Evolutionary conservation across 1,140 invertebrate genomes (phyloP), one percentile per base, ranked within the genome.

Genomic region (Sycophila sp.): DNA sequence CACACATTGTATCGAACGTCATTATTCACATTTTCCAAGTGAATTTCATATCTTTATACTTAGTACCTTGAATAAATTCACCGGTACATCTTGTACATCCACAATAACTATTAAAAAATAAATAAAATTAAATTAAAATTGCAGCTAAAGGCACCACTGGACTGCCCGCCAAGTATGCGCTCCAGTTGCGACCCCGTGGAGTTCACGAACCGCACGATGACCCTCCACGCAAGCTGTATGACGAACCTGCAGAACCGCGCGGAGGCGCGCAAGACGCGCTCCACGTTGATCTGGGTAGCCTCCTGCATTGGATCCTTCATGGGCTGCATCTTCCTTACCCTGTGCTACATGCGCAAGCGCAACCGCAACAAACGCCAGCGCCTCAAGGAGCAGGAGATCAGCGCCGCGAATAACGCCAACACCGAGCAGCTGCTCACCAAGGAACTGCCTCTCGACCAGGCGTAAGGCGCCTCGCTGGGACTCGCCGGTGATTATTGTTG

Each of bases 341-440:
- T 85, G 0, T 81, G 77, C 53, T 85, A 80, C 42, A 74, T 86
- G 7, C 84, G 83, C 65, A 84, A 78, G 42, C 69, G 75, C 8
- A 85, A 85, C 38, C 78, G 77, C 11, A 80, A 78, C 42, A 77
- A 77, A 15, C 67, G 68, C 5, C 77, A 76, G 36, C 70, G 77
- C 2, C 75, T 78, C 24, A 81, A 81, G 68, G 75, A 82, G 67
- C 76, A 83, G 28, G 78, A 82, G 32, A 67, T 73, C 4, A 19
- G 79, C 17, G 62, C 76, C 0, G 63, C 77, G 0, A 81, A 77
- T 59, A 82, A 80, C 19, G 79, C 78, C 11, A 84, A 81, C 24
- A 81, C 81, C 1, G 81, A 85, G 34, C 49, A 83, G 40, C 63
- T 85, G 1, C 81, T 82, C 38, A 79, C 77, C 45, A 83, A 83